phyloP scores from a whole-genome alignment of 2,113 vertebrate genomes.

The Phoxinus phoxinus region DNA sequence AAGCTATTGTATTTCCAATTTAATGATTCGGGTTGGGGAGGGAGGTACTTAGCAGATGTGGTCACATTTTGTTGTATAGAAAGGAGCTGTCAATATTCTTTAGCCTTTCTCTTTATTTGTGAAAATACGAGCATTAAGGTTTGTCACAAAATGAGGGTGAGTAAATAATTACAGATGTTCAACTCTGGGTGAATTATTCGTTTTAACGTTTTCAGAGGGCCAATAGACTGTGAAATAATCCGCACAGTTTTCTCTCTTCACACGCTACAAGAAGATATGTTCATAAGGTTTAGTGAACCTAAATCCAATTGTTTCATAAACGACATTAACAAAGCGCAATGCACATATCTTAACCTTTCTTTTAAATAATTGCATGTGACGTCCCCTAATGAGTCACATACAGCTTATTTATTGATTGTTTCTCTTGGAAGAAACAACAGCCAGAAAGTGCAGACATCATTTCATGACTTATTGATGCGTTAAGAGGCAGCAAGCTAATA shows the following conservation, averaged over 20 bases:
- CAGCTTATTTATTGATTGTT: conserved; percentile 34
- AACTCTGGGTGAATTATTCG: neutral
- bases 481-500: conserved; percentile 38
- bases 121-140: neutral
- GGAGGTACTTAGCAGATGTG: neutral
- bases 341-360: conserved; percentile 11
- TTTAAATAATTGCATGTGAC: conserved; percentile 24
- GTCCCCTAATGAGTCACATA: conserved; percentile 18
- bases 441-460: conserved; percentile 35
- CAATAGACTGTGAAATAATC: conserved; percentile 10
- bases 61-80: neutral
- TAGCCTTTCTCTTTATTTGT: neutral
- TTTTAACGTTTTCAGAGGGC: neutral
- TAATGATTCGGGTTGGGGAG: neutral
- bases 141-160: neutral
- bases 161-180: neutral
- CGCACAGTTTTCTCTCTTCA: neutral
- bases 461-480: conserved; percentile 46
- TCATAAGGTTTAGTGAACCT: conserved; percentile 7
- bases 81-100: neutral
- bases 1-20: neutral
- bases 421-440: conserved; percentile 10
- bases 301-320: conserved; percentile 31
- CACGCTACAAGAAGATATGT: neutral
- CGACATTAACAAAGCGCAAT: neutral